These are phyloP conservation scores for Laticauda laticaudata DNA, from an alignment of 2,113 vertebrate species.

Conservation along the genomic window DNA sequence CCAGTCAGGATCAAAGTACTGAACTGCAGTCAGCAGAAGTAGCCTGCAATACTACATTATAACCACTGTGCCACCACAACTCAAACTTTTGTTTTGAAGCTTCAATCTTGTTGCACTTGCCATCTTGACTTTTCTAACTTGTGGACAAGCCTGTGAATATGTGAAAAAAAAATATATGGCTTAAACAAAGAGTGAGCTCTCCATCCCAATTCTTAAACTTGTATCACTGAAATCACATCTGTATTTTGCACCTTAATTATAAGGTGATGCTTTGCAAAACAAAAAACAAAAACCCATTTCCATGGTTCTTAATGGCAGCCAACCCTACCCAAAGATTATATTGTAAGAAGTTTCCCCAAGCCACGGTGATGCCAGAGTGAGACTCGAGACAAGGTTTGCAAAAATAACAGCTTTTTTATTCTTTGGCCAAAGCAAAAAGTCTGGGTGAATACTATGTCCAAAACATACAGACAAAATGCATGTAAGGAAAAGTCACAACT, in stretches of 20 bases:
- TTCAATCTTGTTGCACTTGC: neutral
- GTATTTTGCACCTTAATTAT: slow-evolving; percentile 6
- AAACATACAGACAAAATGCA: no score
- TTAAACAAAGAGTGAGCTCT: neutral
- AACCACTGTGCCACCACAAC: no score
- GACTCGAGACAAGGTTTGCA: no score
- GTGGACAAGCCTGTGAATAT: neutral
- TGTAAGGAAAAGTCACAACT: no score
- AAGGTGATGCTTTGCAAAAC: slow-evolving; percentile 44
- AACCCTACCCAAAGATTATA: slow-evolving; percentile 36
- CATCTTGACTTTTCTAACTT: neutral
- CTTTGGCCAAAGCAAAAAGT: no score
- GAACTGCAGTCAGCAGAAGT: no score
- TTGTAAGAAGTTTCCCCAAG: no score
- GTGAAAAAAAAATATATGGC: neutral
- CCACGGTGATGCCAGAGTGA: no score
- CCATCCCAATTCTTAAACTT: neutral
- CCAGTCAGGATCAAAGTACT: no score
- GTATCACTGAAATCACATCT: neutral
- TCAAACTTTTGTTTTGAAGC: neutral
- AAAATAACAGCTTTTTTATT: no score
- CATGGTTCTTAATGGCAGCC: slow-evolving; percentile 26
- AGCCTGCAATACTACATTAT: no score
- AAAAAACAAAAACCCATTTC: slow-evolving; percentile 34
- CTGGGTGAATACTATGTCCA: no score